Evolutionary conservation across 2,888 invertebrate genomes (phyloP), one percentile per base, ranked within the genome.

Genomic region (Ennomos erosarius): DNA sequence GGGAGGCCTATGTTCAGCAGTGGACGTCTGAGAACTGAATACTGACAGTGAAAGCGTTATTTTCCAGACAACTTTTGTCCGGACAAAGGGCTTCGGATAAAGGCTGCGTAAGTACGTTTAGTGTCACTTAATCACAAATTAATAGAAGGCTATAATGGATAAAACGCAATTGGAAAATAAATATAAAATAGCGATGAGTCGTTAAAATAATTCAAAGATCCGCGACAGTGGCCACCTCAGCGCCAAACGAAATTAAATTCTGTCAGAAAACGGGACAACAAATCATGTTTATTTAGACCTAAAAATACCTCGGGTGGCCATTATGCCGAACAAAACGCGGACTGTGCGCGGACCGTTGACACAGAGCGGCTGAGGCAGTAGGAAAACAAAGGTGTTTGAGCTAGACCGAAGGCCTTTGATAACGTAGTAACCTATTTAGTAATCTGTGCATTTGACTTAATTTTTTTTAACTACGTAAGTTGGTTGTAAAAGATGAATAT

Each of bases 211-310:
- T 87, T 85, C 84, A 84, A 81, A 88, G 88, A 89, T 90, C 87
- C 82, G 83, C 85, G 80, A 81, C 84, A 81, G 79, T 71, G 75
- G 77, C 74, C 72, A 74, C 80, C 82, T 79, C 80, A 79, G 67
- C 75, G 69, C 65, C 75, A 55, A 61, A 79, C 85, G 82, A 90
- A 91, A 91, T 91, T 90, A 91, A 91, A 91, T 90, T 90, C 85
- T 88, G 90, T 88, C 90, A 87, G 82, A 81, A 60, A 60, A 80
- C 81, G 85, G 84, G 81, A 88, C 87, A 88, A 92, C 92, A 91
- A 91, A 92, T 92, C 92, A 91, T 91, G 89, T 91, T 92, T 91
- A 91, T 92, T 91, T 91, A 90, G 87, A 90, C 87, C 90, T 90
- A 90, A 91, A 90, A 92, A 91, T 90, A 91, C 90, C 89, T 90